Base-by-base conservation (phyloP, 2,113 vertebrate species). In the Amphiprion ocellaris region DNA sequence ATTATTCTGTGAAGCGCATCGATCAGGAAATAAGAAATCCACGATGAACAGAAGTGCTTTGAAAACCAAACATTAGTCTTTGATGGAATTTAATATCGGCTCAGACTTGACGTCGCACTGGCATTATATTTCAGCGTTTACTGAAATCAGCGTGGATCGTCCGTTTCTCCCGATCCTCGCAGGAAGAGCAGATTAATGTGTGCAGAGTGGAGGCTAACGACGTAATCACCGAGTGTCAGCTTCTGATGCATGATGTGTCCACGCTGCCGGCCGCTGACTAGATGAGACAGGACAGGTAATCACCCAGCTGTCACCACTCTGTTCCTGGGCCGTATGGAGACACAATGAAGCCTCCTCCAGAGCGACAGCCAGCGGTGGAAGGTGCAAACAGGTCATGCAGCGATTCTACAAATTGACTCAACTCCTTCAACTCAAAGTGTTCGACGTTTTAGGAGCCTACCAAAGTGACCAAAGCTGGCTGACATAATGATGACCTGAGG, bases 221-320 rank as follows among this genome's bases (percentile, higher is more conserved):
- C 78, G 67, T 91, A 89, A 93, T 92, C 85, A 82, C 83, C 46
- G 74, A 11, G 77, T 86, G 87, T 90, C 92, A 82, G 23, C 61
- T 87, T 78, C 71, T 90, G 85, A 90, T 84, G 82, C 89, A 84
- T 82, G 89, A 85, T 64, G 81, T 75, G 87, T 81, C 66, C 83
- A 74, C 75, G 75, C 89, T 81, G 85, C 82, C 33, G 79, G 74
- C 78, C 46, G 81, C 73, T 90, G 81, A 88, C 41, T 74, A 87
- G 87, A 90, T 74, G 78, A 87, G 85, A 90, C 79, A 63, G 80
- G 85, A 87, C 87, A 90, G 90, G 91, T 89, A 91, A 92, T 92
- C 89, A 90, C 68, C 80, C 67, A 86, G 82, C 87, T 87, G 86
- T 91, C 87, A 89, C 78, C 78, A 69, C 74, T 68, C 68, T 72